Base-by-base conservation (phyloP, 2,888 invertebrate genomes). In the Rhagonycha lutea region DNA sequence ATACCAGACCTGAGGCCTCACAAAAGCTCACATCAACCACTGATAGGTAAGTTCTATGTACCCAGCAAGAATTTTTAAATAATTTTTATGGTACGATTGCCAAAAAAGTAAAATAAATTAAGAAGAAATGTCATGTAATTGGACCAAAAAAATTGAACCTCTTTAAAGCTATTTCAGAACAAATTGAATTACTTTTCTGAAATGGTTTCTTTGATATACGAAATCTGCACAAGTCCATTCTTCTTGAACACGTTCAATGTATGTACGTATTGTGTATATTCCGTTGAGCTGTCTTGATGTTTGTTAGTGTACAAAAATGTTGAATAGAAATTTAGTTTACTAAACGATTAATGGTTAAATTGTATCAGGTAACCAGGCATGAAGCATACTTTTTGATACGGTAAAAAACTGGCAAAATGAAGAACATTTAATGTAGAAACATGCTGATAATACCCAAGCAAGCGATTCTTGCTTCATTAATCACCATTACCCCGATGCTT, bases 1-100 rank as follows among this genome's bases (percentile, higher is more conserved):
- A 93, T 95, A 90, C 94, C 94, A 88, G 95, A 95, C 90, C 92
- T 95, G 88, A 93, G 94, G 89, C 92, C 93, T 89, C 90, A 90
- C 88, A 93, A 93, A 92, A 92, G 89, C 82, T 86, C 92, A 86
- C 93, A 93, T 88, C 93, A 93, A 89, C 93, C 93, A 87, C 90
- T 93, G 86, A 92, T 93, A 89, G 93, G 93, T 91, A 92, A 93
- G 89, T 87, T 83, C 67, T 73, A 80, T 82, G 83, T 83, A 47
- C 47, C 47, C 70, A 68, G 63, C 69, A 26, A 24, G 14, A 62
- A n/a, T 71, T 62, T 61, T 23, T 47, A 14, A 11, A 61, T 23
- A 23, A 24, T 24, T 14, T 62, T 72, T 76, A 65, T 60, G 24
- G 70, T 72, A 32, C 69, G 60, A 68, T 77, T 24, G 23, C 26